These are phyloP conservation scores for Polylopha cassiicola DNA, from an alignment of 2,888 invertebrate species.

Conservation along the genomic window DNA sequence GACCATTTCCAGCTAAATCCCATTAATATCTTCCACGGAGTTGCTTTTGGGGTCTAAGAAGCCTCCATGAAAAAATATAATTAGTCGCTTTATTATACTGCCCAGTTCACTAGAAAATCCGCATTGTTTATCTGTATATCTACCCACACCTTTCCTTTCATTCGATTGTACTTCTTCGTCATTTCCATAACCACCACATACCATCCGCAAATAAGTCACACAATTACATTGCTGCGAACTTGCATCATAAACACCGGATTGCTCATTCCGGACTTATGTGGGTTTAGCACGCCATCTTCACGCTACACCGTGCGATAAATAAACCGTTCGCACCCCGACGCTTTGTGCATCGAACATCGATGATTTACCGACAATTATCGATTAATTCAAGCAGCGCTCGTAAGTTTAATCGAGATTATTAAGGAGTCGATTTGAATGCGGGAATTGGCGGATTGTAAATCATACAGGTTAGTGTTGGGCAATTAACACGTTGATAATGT, in stretches of 20 bases:
- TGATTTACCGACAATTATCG: slow-evolving; percentile 77
- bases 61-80: too few relatives aligned
- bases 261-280: slow-evolving; percentile 58
- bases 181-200: slow-evolving; percentile 10
- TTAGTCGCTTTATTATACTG: too few relatives aligned
- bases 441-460: slow-evolving; percentile 52
- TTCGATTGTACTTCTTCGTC: too few relatives aligned
- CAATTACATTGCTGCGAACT: slow-evolving; percentile 39
- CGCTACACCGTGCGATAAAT: slow-evolving; percentile 65
- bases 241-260: slow-evolving; percentile 65
- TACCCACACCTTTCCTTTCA: too few relatives aligned
- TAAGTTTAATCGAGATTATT: slow-evolving; percentile 72
- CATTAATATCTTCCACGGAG: too few relatives aligned
- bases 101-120: too few relatives aligned
- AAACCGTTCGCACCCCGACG: slow-evolving; percentile 73
- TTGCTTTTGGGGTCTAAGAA: too few relatives aligned
- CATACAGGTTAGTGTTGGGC: slow-evolving; percentile 43
- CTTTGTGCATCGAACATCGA: slow-evolving; percentile 73
- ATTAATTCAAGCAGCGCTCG: slow-evolving; percentile 77
- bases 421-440: slow-evolving; percentile 52
- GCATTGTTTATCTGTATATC: too few relatives aligned
- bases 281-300: slow-evolving; percentile 63
- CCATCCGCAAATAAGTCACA: slow-evolving; percentile 47
- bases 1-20: too few relatives aligned
- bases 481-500: slow-evolving; percentile 35